Evolutionary conservation across 2,888 invertebrate genomes (phyloP), one percentile per base, ranked within the genome.

Genomic region (Sarcophaga caerulescens): DNA sequence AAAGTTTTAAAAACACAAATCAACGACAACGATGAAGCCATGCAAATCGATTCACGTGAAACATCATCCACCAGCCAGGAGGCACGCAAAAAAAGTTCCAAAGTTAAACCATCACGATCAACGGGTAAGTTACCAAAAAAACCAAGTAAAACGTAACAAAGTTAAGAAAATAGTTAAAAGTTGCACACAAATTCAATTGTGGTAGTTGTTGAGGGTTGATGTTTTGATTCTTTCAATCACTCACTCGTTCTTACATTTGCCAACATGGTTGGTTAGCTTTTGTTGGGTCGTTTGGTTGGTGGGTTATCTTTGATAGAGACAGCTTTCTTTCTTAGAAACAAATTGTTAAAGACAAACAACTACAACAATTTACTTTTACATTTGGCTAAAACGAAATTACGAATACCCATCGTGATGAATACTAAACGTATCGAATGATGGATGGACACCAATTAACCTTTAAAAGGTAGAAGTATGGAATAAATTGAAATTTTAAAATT

Each of bases 11-110:
- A 98, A 92, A 95, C 96, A 35, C 98, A 97, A 90, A 93, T 94
- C 12, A 95, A 95, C 89, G 98, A 97, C 89, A 95, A 95, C n/a
- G 98, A 98, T 89, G 98, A 98, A 90, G 95, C 96, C 19, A 97
- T 97, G 92, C 95, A 96, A 23, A 96, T 96, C 6, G 97, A 96
- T 78, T 95, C 95, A 86, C 94, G 96, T 69, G 96, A 96, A 89
- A 82, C 87, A 95, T 78, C 95, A 60, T 82, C 87, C 95, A 89
- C 94, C 95, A 74, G 90, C 89, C 65, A 89, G 83, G 93, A 93
- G 80, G 87, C 90, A 21, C 92, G 93, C 82, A 93, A 93, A 88
- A 93, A 93, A 89, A 90, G 91, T 69, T 88, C 89, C 62, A 93
- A 93, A 89, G 90, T 91, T 81, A 93, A 93, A 88, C 89, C 90